Evolutionary conservation across 2,888 invertebrate genomes (phyloP).

Genomic region (Heteropelma amictum): DNA sequence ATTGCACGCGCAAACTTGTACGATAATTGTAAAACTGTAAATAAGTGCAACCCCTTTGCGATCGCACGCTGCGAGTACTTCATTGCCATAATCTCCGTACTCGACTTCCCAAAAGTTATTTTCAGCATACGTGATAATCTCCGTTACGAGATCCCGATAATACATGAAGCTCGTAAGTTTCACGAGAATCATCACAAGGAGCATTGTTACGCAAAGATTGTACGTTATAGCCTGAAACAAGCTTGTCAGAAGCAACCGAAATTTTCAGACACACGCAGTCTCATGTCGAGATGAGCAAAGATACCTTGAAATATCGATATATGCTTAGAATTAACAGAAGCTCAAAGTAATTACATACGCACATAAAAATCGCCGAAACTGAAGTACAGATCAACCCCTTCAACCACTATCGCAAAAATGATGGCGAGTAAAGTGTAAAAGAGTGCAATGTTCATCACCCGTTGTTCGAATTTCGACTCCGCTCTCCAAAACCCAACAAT

Average conservation of each 20-base stretch:
- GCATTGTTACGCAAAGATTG: slow-evolving; percentile 49
- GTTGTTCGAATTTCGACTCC: slow-evolving; percentile 38
- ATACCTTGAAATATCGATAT: neutral
- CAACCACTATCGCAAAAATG: slow-evolving; percentile 25
- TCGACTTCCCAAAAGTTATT: slow-evolving; percentile 58
- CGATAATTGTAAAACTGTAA: slow-evolving; percentile 56
- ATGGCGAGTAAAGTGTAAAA: slow-evolving; percentile 54
- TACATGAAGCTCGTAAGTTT: slow-evolving; percentile 54
- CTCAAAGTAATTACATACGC: slow-evolving; percentile 31
- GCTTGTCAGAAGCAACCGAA: neutral
- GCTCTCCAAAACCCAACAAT: slow-evolving; percentile 62
- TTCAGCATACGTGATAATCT: slow-evolving; percentile 56
- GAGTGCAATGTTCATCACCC: slow-evolving; percentile 40
- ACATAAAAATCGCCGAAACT: slow-evolving; percentile 61
- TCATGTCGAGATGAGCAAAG: too few species aligned
- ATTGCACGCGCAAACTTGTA: slow-evolving; percentile 47
- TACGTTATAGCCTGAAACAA: slow-evolving; percentile 58
- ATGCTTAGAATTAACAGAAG: neutral
- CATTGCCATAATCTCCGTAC: slow-evolving; percentile 53
- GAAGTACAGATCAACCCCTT: slow-evolving; percentile 57
- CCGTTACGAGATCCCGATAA: slow-evolving; percentile 44
- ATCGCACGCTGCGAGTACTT: slow-evolving; percentile 53
- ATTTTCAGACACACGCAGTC: neutral
- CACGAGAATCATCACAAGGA: slow-evolving; percentile 48
- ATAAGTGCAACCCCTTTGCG: slow-evolving; percentile 53